Percentiles rank a stretch among this genome's conserved stretches.
These are phyloP conservation scores for Steinernema feltiae DNA, from an alignment of 1,140 invertebrate genomes.

Conservation along the genomic window DNA sequence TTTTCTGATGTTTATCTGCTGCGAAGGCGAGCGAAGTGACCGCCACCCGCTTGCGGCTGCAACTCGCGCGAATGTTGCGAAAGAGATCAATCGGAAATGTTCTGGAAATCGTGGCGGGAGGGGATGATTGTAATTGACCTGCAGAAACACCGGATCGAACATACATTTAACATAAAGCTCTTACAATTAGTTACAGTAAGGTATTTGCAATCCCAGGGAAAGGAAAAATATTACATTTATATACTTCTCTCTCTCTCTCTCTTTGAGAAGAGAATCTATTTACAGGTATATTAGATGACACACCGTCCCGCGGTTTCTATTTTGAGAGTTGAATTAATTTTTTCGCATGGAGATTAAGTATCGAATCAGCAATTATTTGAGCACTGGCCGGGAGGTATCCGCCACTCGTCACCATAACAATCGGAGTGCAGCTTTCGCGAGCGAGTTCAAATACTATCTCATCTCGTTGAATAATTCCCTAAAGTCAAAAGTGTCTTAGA, in stretches of 20 bases:
- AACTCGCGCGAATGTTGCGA: too few relatives aligned
- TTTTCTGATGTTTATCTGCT: background rate
- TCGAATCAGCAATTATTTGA: constrained; percentile 73
- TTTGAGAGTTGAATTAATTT: constrained; percentile 47
- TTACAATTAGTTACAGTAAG: too few relatives aligned
- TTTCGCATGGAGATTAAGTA: constrained; percentile 66
- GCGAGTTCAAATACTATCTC: constrained; percentile 74
- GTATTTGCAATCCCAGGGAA: too few relatives aligned
- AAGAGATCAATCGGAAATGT: too few relatives aligned
- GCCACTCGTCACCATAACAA: constrained; percentile 80
- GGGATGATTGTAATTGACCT: too few relatives aligned
- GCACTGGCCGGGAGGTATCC: constrained; percentile 74
- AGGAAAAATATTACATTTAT: too few relatives aligned
- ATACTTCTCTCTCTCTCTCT: too few relatives aligned
- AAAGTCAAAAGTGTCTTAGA: constrained; percentile 29
- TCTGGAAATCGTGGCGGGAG: too few relatives aligned
- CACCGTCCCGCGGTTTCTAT: background rate
- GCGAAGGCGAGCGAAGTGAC: too few relatives aligned
- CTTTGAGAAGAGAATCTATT: background rate
- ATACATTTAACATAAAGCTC: too few relatives aligned
- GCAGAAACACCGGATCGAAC: too few relatives aligned
- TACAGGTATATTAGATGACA: background rate
- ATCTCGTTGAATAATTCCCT: constrained; percentile 76
- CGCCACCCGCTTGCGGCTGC: too few relatives aligned
- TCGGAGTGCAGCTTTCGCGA: constrained; percentile 66